Base-by-base conservation (phyloP, 1,140 invertebrate genomes). In the Drosophila novamexicana region DNA sequence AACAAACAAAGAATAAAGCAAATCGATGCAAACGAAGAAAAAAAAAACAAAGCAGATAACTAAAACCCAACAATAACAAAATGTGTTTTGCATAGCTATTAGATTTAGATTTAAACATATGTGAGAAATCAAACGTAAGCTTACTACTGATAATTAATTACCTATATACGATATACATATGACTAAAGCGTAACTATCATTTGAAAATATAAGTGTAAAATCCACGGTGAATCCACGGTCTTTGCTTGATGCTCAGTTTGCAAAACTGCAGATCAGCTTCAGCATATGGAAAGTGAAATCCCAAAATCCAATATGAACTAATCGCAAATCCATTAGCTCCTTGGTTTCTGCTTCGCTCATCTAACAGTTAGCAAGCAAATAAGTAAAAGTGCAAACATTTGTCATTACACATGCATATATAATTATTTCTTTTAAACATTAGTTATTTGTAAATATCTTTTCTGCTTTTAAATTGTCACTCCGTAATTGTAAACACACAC, bases 71-170 rank as follows among this genome's bases (percentile, higher is more conserved):
- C 62, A 44, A 79, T 73, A 88, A 81, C 75, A 57, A 84, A 83
- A 84, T 77, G 84, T 85, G 82, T 86, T 88, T 86, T 81, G 83
- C 83, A 76, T 82, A 86, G 83, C 86, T 78, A 79, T 70, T 86
- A 86, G 81, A 88, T 52, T 68, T 78, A 85, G 73, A 79, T 71
- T 83, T 64, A 88, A 85, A 81, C 36, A 85, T 73, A 83, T 83
- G 83, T 86, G 83, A 86, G 84, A 86, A 86, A 88, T 88, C 83
- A 86, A 86, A 88, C 74, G 58, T 86, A 86, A 86, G 83, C 83
- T 86, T 86, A 86, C 81, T 86, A 86, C 62, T 81, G 83, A 86
- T 86, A 81, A 86, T 78, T 86, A 81, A 86, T 78, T 81, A 84
- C 65, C 83, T 81, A 77, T 64, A 81, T 73, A 77, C 67, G 57